Base-by-base conservation (phyloP, 2,113 vertebrate genomes). In the Addax nasomaculatus region DNA sequence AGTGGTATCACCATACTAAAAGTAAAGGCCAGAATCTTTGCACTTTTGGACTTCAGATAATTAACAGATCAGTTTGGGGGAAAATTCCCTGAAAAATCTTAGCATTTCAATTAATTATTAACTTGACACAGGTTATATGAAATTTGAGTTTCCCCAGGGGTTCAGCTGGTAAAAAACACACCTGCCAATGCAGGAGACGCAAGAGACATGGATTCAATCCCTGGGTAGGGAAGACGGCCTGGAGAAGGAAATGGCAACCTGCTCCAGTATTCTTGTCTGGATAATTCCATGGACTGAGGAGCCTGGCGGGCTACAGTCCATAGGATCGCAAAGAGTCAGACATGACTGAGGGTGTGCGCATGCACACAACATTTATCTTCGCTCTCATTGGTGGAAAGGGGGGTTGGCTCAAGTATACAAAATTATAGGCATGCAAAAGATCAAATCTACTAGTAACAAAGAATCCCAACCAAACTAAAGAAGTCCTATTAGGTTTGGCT, bases 51-150 rank as follows among this genome's bases (percentile, higher is more conserved):
- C 16, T 85, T 83, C 14, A 49, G 36, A 95, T 89, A 87, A 84
- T 87, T 93, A 93, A 53, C 47, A 95, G 27, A 94, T 93, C 33
- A 39, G 19, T 95, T 85, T 81, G 2, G 29, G 17, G 9, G 3
- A 33, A 90, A 95, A 62, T 45, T 84, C 30, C 60, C 21, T 36
- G 16, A 0, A 49, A 95, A 96, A 80, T 53, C 12, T 19, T 7
- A 89, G 7, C 70, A 91, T 73, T 94, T 86, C 62, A 95, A 91
- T 90, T 79, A 93, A 86, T 47, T 93, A 1, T 91, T 33, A 94
- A 91, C 53, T 96, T 97, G 78, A 64, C 62, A 85, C 3, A 81
- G 15, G 30, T 95, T 89, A 94, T 78, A 45, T n/a, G 86, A 95
- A 96, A 81, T 43, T 27, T 27, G 39, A 43, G 36, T 43, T 76